Evolutionary conservation across 2,888 invertebrate genomes (phyloP).

Genomic region (Galeruca laticollis): DNA sequence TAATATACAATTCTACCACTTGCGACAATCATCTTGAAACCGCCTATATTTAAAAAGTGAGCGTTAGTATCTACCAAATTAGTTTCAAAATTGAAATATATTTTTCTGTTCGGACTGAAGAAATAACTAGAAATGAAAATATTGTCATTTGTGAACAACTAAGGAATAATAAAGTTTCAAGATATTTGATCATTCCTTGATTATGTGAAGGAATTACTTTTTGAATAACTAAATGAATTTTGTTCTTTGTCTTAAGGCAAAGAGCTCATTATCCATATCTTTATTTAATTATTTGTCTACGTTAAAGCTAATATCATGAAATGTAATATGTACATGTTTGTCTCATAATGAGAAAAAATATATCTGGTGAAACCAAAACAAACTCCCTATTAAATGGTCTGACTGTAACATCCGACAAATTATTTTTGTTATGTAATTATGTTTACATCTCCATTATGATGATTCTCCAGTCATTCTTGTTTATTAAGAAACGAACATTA

Average conservation of each 20-base stretch:
- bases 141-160: too few species aligned
- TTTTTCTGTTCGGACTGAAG: too few species aligned
- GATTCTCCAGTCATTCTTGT: slow-evolving; percentile 17
- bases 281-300: not conserved
- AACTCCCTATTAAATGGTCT: slow-evolving; percentile 5
- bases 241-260: not conserved
- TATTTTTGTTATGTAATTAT: slow-evolving; percentile 17
- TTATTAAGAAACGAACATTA: slow-evolving; percentile 20
- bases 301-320: not conserved
- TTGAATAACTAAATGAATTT: too few species aligned
- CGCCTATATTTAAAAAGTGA: too few species aligned
- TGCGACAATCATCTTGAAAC: too few species aligned
- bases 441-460: slow-evolving; percentile 12
- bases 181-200: too few species aligned
- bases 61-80: too few species aligned
- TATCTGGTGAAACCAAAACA: slow-evolving; percentile 9
- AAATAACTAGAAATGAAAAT: too few species aligned
- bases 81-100: too few species aligned
- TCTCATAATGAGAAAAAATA: not conserved
- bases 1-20: too few species aligned
- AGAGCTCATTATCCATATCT: not conserved
- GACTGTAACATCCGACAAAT: slow-evolving; percentile 6
- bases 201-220: too few species aligned
- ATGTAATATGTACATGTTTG: not conserved
- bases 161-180: too few species aligned